Conservation (phyloP, 2,797 vertebrate genomes). For the Cossypha heuglini region DNA sequence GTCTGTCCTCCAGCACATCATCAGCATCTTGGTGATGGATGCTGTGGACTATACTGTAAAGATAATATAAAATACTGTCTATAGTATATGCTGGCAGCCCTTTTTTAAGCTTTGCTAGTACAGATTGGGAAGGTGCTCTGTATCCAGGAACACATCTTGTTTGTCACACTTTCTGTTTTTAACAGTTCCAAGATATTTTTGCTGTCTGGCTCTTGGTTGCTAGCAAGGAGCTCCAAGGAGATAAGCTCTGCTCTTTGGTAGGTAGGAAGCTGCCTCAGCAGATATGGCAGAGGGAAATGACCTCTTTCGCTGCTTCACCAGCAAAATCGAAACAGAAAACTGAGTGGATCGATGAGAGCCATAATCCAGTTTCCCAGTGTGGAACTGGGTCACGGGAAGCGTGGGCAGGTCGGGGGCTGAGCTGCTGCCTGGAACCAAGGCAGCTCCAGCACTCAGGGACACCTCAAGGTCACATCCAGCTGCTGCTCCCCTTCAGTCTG, state of each 20-base stretch:
- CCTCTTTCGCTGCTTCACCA: background rate
- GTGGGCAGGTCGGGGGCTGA: background rate
- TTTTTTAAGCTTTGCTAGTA: background rate
- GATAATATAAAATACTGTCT: slow-evolving; percentile 10
- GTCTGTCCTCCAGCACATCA: slow-evolving; percentile 12
- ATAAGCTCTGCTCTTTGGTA: background rate
- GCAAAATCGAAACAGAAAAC: background rate
- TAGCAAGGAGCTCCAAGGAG: slow-evolving; percentile 16
- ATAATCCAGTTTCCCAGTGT: background rate
- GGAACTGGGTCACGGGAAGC: background rate
- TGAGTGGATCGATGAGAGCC: slow-evolving; percentile 8
- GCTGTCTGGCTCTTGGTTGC: slow-evolving; percentile 29
- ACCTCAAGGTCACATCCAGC: background rate
- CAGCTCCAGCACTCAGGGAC: accelerated
- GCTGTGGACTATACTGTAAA: background rate
- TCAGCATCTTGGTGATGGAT: slow-evolving; percentile 17
- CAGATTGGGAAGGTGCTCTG: slow-evolving; percentile 20
- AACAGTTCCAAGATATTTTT: slow-evolving; percentile 34
- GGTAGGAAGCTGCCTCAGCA: slow-evolving; percentile 15
- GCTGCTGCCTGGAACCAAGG: background rate
- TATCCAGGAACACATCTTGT: background rate
- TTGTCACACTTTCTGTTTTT: slow-evolving; percentile 40
- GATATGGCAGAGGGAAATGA: background rate
- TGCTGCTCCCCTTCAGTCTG: background rate
- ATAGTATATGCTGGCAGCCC: background rate